phyloP scores from a whole-genome alignment of 2,797 vertebrate genomes.

The Neoniphon sammara region DNA sequence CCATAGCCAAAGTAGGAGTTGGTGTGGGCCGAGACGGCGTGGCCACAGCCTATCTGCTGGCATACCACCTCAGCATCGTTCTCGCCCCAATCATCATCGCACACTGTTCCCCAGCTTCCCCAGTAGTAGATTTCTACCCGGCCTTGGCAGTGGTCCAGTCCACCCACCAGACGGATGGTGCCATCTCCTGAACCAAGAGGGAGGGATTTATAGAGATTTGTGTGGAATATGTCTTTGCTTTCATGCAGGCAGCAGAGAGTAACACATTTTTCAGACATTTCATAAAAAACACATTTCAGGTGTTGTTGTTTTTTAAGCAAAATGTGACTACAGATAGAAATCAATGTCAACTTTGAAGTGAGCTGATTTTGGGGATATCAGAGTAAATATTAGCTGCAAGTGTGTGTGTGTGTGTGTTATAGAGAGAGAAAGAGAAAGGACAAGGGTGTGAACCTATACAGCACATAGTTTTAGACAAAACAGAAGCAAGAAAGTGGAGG shows the following conservation, averaged over 20 bases:
- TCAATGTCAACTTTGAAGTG: background rate
- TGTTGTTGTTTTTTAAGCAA: too few species aligned
- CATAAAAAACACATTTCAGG: too few species aligned
- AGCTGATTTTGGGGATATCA: too few species aligned
- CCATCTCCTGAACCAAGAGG: conserved; percentile 85
- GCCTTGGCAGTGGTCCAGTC: conserved; percentile 87
- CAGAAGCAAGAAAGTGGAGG: background rate
- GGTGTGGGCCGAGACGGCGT: conserved; percentile 82
- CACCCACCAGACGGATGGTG: conserved; percentile 86
- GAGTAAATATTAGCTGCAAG: background rate
- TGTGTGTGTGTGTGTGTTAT: background rate
- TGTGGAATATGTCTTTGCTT: background rate
- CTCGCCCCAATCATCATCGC: conserved; percentile 93
- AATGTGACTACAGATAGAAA: background rate
- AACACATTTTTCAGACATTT: background rate
- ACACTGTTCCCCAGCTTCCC: conserved; percentile 94
- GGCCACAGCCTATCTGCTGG: conserved; percentile 89
- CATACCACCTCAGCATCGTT: conserved; percentile 90
- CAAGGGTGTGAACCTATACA: conserved; percentile 27
- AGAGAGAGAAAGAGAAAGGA: conserved; percentile 31
- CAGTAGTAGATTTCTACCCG: conserved; percentile 92
- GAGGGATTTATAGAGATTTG: background rate
- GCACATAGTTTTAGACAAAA: conserved; percentile 20
- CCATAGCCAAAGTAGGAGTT: conserved; percentile 93
- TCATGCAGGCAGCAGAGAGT: background rate